phyloP scores from a whole-genome alignment of 2,888 invertebrate species.

The Nesidiocoris tenuis region DNA sequence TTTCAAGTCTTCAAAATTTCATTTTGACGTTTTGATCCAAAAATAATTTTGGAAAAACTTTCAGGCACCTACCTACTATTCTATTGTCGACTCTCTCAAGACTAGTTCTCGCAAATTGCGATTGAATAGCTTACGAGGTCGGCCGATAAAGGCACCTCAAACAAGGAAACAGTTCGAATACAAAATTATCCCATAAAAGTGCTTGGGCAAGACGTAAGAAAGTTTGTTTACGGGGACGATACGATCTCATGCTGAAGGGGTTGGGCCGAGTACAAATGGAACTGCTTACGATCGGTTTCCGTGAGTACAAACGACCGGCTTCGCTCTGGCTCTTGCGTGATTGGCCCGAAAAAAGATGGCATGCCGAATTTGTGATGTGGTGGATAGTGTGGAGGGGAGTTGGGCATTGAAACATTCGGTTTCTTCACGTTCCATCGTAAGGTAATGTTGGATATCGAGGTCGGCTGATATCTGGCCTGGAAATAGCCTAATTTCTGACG shows the following conservation, averaged over 20 bases:
- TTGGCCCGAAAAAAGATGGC: conserved; percentile 24
- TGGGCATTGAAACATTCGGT: not conserved
- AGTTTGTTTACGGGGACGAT: conserved; percentile 26
- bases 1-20: no score
- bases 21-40: no score
- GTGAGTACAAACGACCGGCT: conserved; percentile 36
- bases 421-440: not conserved
- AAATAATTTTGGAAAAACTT: no score
- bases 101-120: no score
- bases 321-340: conserved; percentile 32
- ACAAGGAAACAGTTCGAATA: no score
- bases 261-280: conserved; percentile 32
- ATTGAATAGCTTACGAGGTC: no score
- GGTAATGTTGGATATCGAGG: not conserved
- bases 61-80: no score
- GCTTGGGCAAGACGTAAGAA: not conserved
- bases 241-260: conserved; percentile 22
- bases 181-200: not conserved
- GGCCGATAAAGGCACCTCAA: no score
- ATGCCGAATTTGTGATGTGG: not conserved
- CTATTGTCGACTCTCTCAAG: no score
- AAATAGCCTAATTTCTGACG: not conserved
- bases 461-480: not conserved
- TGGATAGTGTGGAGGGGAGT: not conserved
- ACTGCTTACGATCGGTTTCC: conserved; percentile 38